phyloP scores from a whole-genome alignment of 2,797 vertebrate genomes.

The Bufotes viridis region DNA sequence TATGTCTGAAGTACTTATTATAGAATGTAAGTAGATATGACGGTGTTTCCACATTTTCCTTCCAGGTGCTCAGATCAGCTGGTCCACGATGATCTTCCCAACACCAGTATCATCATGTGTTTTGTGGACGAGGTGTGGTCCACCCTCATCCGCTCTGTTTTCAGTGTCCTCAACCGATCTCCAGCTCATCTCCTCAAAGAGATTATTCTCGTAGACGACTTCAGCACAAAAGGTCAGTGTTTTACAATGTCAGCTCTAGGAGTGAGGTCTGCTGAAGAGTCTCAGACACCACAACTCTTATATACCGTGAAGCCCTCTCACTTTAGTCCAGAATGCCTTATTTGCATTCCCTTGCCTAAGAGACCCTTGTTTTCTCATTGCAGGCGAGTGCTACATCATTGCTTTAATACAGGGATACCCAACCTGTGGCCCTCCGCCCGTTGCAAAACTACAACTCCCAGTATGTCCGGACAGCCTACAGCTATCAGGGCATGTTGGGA shows the following conservation, averaged over 20 bases:
- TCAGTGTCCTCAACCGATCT: slow-evolving; percentile 92
- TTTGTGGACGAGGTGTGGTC: slow-evolving; percentile 99
- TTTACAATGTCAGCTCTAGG: neutral
- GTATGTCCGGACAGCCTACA: too few relatives aligned
- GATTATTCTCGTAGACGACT: slow-evolving; percentile 94
- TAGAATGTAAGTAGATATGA: neutral
- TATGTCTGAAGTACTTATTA: neutral
- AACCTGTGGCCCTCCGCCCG: too few relatives aligned
- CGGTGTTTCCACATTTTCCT: slow-evolving; percentile 30
- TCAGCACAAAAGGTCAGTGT: slow-evolving; percentile 87
- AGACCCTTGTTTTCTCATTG: neutral
- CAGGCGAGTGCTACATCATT: neutral
- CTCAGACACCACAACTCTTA: neutral
- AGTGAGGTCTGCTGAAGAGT: neutral
- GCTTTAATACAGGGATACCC: too few relatives aligned
- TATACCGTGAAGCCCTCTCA: neutral
- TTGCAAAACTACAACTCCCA: too few relatives aligned
- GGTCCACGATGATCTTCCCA: slow-evolving; percentile 86
- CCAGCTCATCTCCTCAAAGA: slow-evolving; percentile 88
- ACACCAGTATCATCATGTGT: slow-evolving; percentile 93
- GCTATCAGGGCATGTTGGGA: too few relatives aligned
- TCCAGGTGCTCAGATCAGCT: slow-evolving; percentile 82
- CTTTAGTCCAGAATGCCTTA: neutral
- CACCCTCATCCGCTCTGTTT: slow-evolving; percentile 90
- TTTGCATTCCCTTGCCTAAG: neutral